These are phyloP conservation scores for Felis chaus DNA, from an alignment of 2,113 vertebrate genomes.

Conservation along the genomic window DNA sequence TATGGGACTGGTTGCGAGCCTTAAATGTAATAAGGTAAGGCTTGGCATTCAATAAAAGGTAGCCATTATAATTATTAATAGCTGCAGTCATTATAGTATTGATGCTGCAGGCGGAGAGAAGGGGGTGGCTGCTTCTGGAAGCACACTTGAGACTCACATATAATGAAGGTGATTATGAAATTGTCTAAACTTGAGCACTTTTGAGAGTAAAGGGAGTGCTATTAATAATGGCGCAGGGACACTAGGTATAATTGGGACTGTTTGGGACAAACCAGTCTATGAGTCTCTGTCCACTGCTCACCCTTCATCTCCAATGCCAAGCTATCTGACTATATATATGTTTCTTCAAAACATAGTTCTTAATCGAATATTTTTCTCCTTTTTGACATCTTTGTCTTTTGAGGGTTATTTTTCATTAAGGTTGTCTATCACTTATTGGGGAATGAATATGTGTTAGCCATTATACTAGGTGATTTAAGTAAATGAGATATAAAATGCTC, in stretches of 20 bases:
- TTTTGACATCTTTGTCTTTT: not conserved
- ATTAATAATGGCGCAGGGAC: not conserved
- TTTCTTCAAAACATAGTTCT: slow-evolving; percentile 8
- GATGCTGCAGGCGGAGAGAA: not conserved
- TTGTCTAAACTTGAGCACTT: not conserved
- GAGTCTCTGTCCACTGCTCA: not conserved
- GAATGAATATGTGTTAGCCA: not conserved
- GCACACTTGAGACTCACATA: not conserved
- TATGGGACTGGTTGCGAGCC: not conserved
- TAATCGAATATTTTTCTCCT: not conserved
- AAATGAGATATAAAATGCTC: not conserved
- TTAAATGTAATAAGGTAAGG: not conserved
- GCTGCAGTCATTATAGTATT: not conserved
- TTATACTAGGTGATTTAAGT: not conserved
- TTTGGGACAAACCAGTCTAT: not conserved
- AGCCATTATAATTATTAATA: not conserved
- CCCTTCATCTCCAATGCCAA: not conserved
- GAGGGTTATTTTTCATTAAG: not conserved
- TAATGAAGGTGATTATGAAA: not conserved
- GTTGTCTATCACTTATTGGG: not conserved
- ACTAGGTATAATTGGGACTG: not conserved
- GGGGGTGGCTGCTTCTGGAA: not conserved
- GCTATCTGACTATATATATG: not conserved
- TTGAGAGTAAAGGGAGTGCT: not conserved
- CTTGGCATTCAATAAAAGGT: not conserved